A percentile compares a stretch with the other conserved stretches of the same genome.
phyloP scores from a whole-genome alignment of 2,113 vertebrate species.

The Orientallactaga bullata region DNA sequence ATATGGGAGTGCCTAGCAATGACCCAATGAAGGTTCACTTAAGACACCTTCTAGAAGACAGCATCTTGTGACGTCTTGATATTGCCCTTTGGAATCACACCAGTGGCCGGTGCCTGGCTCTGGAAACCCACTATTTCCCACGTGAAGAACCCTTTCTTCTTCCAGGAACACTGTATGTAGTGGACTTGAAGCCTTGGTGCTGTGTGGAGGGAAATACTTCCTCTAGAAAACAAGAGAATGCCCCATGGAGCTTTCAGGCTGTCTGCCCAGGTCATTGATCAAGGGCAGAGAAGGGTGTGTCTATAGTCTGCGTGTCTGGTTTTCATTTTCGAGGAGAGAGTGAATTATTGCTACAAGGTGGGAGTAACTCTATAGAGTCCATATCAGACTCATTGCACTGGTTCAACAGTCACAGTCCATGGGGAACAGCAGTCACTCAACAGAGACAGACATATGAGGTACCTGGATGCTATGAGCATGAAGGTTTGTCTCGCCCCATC shows the following conservation, averaged over 20 bases:
- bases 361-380: not conserved
- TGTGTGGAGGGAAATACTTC: not conserved
- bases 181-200: not conserved
- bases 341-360: constrained; percentile 18
- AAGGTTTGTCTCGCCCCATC: not conserved
- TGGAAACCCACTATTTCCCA: not conserved
- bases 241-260: not conserved
- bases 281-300: not conserved
- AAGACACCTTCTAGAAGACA: not conserved
- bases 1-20: not conserved
- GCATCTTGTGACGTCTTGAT: not conserved
- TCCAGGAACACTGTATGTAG: not conserved
- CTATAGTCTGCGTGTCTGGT: not conserved
- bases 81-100: not conserved
- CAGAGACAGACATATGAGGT: not conserved
- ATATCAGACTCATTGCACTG: not conserved
- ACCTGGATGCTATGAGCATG: not conserved
- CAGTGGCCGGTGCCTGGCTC: not conserved
- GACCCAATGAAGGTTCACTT: not conserved
- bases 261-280: not conserved
- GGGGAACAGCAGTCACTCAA: not conserved
- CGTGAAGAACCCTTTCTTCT: not conserved
- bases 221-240: not conserved
- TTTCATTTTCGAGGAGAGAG: constrained; percentile 22
- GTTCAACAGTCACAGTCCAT: not conserved